Percentiles rank a stretch among this genome's conserved stretches.
phyloP scores from a whole-genome alignment of 2,797 vertebrate genomes.

The Crax fasciolata region DNA sequence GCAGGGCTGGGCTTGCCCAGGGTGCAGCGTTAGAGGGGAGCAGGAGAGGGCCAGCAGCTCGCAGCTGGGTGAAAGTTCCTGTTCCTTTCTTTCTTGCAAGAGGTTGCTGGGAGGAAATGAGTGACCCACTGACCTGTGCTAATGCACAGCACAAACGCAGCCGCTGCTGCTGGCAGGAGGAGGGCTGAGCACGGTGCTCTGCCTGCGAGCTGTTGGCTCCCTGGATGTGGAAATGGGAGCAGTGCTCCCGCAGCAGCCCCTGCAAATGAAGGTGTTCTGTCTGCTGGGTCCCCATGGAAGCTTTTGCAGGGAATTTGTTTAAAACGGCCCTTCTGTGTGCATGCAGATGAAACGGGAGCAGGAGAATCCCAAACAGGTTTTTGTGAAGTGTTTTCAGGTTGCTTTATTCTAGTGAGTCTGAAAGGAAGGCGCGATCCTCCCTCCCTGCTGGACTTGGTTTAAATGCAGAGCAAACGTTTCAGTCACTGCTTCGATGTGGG shows the following conservation, averaged over 20 bases:
- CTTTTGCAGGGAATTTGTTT: not conserved
- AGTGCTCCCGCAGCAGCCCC: slow-evolving; percentile 40
- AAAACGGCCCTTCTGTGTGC: not conserved
- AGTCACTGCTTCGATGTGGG: rapidly evolving
- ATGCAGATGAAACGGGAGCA: not conserved
- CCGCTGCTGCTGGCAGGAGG: slow-evolving; percentile 38
- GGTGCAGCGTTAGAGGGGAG: not conserved
- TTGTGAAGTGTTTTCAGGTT: not conserved
- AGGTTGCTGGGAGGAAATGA: slow-evolving; percentile 72
- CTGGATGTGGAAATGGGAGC: slow-evolving; percentile 47
- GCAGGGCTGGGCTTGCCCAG: rapidly evolving
- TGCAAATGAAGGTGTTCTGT: slow-evolving; percentile 62
- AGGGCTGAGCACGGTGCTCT: slow-evolving; percentile 50
- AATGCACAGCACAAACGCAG: slow-evolving; percentile 41
- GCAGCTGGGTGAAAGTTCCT: slow-evolving; percentile 55
- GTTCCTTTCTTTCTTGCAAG: slow-evolving; percentile 34
- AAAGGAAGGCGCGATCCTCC: not conserved
- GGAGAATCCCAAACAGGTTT: not conserved
- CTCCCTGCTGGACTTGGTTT: not conserved
- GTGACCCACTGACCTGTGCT: slow-evolving; percentile 67
- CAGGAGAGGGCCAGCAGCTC: slow-evolving; percentile 30
- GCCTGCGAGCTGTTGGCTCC: slow-evolving; percentile 66
- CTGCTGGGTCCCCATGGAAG: not conserved
- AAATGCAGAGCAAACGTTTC: not conserved
- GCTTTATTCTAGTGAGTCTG: not conserved